These are phyloP conservation scores for Astatoreochromis straeleni DNA, from an alignment of 2,113 vertebrate species.

Conservation along the genomic window DNA sequence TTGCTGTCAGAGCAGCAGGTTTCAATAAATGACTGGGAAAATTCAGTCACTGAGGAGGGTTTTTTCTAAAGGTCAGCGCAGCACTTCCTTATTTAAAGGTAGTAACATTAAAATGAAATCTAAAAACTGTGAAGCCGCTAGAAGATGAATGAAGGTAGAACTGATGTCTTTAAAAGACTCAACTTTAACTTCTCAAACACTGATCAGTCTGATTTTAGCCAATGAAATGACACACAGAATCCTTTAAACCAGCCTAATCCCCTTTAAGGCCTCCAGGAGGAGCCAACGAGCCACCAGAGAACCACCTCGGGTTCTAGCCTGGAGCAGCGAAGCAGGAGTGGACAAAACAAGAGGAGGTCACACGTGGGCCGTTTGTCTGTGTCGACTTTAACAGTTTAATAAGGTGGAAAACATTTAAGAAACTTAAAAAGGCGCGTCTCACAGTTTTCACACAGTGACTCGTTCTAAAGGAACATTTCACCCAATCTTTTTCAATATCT, in stretches of 20 bases:
- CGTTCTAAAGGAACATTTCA: background rate
- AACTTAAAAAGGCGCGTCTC: background rate
- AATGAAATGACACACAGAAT: background rate
- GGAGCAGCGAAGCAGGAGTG: background rate
- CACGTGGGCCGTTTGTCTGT: background rate
- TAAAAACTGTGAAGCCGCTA: background rate
- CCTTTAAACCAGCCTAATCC: background rate
- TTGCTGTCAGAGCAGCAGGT: background rate
- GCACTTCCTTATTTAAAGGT: background rate
- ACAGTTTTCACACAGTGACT: background rate
- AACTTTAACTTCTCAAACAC: background rate
- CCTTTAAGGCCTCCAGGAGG: conserved; percentile 29
- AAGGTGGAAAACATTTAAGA: background rate
- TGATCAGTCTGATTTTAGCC: background rate
- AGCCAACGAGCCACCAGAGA: background rate
- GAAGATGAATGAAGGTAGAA: background rate
- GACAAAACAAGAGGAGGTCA: background rate
- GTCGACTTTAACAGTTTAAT: background rate
- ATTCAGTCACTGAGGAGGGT: background rate
- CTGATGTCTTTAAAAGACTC: background rate
- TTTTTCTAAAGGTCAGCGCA: background rate
- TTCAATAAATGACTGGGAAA: background rate
- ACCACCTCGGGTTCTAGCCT: background rate
- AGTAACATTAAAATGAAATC: background rate
- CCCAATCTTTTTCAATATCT: background rate